phyloP scores from a whole-genome alignment of 2,797 vertebrate species.

The Scleropages formosus region DNA sequence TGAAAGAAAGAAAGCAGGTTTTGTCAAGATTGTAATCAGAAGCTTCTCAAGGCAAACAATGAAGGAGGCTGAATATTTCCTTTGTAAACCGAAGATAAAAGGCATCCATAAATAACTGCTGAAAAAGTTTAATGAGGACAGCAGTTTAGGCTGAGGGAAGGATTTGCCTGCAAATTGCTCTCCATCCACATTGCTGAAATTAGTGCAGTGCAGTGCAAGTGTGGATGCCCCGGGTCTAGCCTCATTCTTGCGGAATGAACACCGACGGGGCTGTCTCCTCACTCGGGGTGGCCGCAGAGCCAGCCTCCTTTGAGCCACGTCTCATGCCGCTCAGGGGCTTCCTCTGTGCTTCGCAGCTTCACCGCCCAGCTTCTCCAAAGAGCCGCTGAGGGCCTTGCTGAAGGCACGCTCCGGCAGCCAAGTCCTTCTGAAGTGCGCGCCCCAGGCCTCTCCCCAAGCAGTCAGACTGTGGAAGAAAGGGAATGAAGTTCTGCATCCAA shows the following conservation, averaged over 20 bases:
- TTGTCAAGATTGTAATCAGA: slow-evolving; percentile 8
- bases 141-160: slow-evolving; percentile 4
- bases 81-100: slow-evolving; percentile 24
- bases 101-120: slow-evolving; percentile 40
- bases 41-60: neutral
- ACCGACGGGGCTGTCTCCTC: neutral
- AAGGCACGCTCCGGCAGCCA: slow-evolving; percentile 84
- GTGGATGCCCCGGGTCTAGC: slow-evolving; percentile 19
- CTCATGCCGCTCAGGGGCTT: slow-evolving; percentile 31
- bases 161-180: neutral
- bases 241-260: slow-evolving; percentile 6
- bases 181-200: neutral
- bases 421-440: slow-evolving; percentile 88
- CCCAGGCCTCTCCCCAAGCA: slow-evolving; percentile 86
- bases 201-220: too few species aligned
- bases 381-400: slow-evolving; percentile 76
- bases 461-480: slow-evolving; percentile 88
- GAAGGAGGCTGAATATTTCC: neutral
- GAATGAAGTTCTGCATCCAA: slow-evolving; percentile 77
- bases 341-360: slow-evolving; percentile 69
- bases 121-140: slow-evolving; percentile 47
- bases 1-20: slow-evolving; percentile 36
- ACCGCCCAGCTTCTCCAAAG: slow-evolving; percentile 87
- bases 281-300: slow-evolving; percentile 29
- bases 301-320: slow-evolving; percentile 37